These are phyloP conservation scores for Cheilosia vulpina DNA, from an alignment of 2,888 invertebrate species.

Conservation along the genomic window DNA sequence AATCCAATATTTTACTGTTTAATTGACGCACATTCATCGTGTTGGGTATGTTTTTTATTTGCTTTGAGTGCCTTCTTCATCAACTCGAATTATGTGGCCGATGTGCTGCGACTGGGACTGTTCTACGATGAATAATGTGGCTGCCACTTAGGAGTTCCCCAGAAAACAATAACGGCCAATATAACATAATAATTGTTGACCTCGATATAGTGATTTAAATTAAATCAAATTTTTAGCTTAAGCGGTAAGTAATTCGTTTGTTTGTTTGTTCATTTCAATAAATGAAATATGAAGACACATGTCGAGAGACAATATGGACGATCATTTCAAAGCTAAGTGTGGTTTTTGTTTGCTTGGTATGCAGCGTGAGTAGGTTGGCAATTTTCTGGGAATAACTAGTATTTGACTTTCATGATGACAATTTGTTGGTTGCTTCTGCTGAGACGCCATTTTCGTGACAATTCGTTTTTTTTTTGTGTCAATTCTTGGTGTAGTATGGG, in stretches of 20 bases:
- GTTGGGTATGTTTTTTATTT: not conserved
- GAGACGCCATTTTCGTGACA: too few species aligned
- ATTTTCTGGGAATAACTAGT: too few species aligned
- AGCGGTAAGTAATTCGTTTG: not conserved
- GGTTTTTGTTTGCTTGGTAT: too few species aligned
- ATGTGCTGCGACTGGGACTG: not conserved
- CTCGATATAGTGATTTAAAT: conserved; percentile 71
- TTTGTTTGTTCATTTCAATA: not conserved
- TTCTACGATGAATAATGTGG: conserved; percentile 35
- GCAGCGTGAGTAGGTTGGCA: too few species aligned
- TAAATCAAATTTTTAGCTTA: conserved; percentile 29
- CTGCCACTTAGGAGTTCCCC: conserved; percentile 50
- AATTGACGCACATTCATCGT: conserved; percentile 18
- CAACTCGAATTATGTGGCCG: conserved; percentile 17
- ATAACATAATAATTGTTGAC: conserved; percentile 70
- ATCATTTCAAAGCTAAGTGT: too few species aligned
- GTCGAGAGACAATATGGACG: not conserved
- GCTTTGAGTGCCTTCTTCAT: not conserved
- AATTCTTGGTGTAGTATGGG: too few species aligned
- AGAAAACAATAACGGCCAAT: conserved; percentile 40
- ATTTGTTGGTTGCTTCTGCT: too few species aligned
- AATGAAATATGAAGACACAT: not conserved
- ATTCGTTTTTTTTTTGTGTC: too few species aligned
- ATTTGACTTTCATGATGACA: too few species aligned
- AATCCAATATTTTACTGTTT: not conserved